phyloP scores from a whole-genome alignment of 2,113 vertebrate species.

The Polyodon spathula region DNA sequence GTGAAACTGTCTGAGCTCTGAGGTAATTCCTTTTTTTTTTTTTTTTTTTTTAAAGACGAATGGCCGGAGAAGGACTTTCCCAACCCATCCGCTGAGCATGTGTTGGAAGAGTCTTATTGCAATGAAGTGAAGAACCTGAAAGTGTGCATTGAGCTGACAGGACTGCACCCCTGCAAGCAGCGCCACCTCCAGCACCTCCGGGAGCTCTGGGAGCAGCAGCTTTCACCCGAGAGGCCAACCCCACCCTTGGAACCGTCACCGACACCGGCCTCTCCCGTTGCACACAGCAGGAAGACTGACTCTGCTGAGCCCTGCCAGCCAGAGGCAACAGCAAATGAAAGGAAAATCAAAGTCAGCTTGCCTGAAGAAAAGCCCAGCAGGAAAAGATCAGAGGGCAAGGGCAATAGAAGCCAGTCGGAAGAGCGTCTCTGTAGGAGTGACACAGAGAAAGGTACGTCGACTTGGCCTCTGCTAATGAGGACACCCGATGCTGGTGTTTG shows the following conservation, averaged over 20 bases:
- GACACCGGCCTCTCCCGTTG: conserved; percentile 58
- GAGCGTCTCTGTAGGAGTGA: conserved; percentile 76
- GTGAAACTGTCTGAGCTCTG: conserved; percentile 11
- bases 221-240: conserved; percentile 56
- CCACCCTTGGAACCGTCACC: conserved; percentile 60
- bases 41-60: conserved; percentile 63
- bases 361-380: conserved; percentile 69
- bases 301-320: conserved; percentile 58
- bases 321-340: conserved; percentile 56
- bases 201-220: conserved; percentile 78
- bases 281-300: conserved; percentile 66
- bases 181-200: conserved; percentile 74
- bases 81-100: conserved; percentile 68
- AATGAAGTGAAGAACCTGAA: conserved; percentile 93
- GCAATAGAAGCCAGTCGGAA: conserved; percentile 82
- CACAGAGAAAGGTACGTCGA: conserved; percentile 67
- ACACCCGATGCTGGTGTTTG: background rate
- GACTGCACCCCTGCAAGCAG: conserved; percentile 91
- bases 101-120: conserved; percentile 72
- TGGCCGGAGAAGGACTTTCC: conserved; percentile 69
- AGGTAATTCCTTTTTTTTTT: conserved; percentile 72
- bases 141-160: conserved; percentile 96
- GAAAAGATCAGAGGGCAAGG: conserved; percentile 75
- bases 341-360: conserved; percentile 56
- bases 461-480: conserved; percentile 13